Conservation (phyloP, 2,113 vertebrate genomes). For the Pluvianellus socialis region DNA sequence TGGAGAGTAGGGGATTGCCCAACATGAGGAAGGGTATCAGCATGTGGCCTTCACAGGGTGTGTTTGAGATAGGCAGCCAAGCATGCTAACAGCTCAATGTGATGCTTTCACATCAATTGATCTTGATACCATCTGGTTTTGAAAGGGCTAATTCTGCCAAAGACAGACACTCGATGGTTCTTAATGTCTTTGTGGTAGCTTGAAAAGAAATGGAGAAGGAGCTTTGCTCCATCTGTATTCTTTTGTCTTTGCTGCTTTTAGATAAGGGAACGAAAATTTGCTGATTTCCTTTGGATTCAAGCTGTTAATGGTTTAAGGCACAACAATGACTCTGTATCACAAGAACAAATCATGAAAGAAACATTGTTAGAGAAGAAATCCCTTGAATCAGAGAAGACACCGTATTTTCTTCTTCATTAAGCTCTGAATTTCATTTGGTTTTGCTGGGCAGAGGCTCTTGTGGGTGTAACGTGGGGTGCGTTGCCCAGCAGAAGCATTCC, state of each 20-base stretch:
- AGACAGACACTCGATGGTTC: background rate
- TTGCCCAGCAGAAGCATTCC: background rate
- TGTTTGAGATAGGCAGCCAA: background rate
- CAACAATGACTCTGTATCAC: background rate
- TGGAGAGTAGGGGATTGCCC: background rate
- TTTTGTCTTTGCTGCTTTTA: background rate
- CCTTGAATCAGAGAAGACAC: rapidly evolving
- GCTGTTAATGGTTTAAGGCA: background rate
- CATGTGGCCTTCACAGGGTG: background rate
- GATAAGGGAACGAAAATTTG: background rate
- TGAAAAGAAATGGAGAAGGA: background rate
- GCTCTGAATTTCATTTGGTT: background rate
- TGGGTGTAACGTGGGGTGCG: background rate
- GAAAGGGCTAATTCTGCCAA: background rate
- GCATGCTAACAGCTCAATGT: background rate
- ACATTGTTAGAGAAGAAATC: background rate
- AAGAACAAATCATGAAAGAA: background rate
- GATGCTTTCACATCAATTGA: background rate
- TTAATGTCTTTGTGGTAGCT: rapidly evolving
- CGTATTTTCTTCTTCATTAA: background rate
- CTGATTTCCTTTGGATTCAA: background rate
- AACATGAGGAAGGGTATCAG: background rate
- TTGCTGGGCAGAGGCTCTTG: background rate
- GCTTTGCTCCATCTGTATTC: background rate
- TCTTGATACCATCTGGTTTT: background rate